Conservation (phyloP, 2,113 vertebrate species). For the Stigmatopora argus region DNA sequence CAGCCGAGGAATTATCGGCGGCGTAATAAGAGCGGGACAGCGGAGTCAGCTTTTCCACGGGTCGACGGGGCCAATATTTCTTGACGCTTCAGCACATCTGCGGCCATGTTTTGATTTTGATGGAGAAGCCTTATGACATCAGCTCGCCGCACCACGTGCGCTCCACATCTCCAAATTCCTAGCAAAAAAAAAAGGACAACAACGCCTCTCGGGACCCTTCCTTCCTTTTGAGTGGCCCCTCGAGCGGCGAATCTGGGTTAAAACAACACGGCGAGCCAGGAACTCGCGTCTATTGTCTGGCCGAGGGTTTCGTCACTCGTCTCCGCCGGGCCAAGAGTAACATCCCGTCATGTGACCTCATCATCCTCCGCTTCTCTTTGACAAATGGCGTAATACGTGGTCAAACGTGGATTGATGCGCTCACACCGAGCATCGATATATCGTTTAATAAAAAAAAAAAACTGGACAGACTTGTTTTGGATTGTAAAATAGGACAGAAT, state of each 20-base stretch:
- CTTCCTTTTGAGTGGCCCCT: conserved; percentile 44
- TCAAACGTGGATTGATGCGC: no score
- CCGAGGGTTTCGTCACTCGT: conserved; percentile 21
- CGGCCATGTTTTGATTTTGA: conserved; percentile 18
- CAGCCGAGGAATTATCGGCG: conserved; percentile 22
- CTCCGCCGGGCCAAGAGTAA: conserved; percentile 29
- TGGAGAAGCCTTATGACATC: background rate
- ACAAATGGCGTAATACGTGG: no score
- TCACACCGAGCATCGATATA: no score
- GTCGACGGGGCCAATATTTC: conserved; percentile 21
- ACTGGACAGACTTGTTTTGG: no score
- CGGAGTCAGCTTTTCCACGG: conserved; percentile 42
- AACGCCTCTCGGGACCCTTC: background rate
- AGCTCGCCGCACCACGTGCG: background rate
- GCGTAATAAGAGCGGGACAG: conserved; percentile 3
- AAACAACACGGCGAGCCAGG: conserved; percentile 52
- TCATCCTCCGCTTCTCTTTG: background rate
- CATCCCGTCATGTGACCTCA: conserved; percentile 18
- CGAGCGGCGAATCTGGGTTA: conserved; percentile 65
- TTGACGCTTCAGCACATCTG: conserved; percentile 43
- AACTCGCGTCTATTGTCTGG: conserved; percentile 9
- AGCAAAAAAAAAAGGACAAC: conserved; percentile 2
- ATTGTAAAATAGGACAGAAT: background rate
- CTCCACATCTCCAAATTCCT: background rate
- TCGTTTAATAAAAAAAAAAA: no score